These are phyloP conservation scores for Myopa testacea DNA, from an alignment of 2,888 invertebrate species.

Conservation along the genomic window DNA sequence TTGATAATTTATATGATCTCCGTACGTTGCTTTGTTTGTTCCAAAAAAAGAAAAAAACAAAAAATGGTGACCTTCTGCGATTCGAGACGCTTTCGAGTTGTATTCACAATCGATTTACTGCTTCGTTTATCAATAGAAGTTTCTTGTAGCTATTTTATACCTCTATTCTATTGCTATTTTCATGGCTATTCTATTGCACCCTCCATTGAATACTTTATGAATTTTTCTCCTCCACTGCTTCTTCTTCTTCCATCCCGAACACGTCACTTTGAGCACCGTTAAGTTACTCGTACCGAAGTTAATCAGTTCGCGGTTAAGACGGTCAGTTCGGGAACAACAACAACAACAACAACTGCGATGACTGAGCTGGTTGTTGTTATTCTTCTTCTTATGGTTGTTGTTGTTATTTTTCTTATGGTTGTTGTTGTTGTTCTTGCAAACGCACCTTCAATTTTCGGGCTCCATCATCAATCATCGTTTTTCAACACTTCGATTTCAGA, in stretches of 20 bases:
- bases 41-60: too few relatives aligned
- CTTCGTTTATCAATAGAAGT: not conserved
- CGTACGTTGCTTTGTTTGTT: too few relatives aligned
- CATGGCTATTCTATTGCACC: not conserved
- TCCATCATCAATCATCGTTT: too few relatives aligned
- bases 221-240: not conserved
- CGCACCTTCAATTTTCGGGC: too few relatives aligned
- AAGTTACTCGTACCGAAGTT: slow-evolving; percentile 11
- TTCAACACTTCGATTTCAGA: not conserved
- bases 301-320: slow-evolving; percentile 57
- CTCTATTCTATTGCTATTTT: not conserved
- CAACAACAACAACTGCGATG: not conserved
- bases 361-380: not conserved
- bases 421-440: not conserved
- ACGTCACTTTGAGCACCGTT: too few relatives aligned
- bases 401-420: not conserved
- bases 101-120: too few relatives aligned
- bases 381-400: not conserved
- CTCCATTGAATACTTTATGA: not conserved
- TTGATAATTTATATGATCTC: too few relatives aligned
- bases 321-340: slow-evolving; percentile 55
- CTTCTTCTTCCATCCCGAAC: not conserved
- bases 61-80: too few relatives aligned
- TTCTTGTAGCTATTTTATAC: not conserved
- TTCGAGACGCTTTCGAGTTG: too few relatives aligned